These are phyloP conservation scores for Eidolon dupreanum DNA, from an alignment of 2,797 vertebrate genomes.

Conservation along the genomic window DNA sequence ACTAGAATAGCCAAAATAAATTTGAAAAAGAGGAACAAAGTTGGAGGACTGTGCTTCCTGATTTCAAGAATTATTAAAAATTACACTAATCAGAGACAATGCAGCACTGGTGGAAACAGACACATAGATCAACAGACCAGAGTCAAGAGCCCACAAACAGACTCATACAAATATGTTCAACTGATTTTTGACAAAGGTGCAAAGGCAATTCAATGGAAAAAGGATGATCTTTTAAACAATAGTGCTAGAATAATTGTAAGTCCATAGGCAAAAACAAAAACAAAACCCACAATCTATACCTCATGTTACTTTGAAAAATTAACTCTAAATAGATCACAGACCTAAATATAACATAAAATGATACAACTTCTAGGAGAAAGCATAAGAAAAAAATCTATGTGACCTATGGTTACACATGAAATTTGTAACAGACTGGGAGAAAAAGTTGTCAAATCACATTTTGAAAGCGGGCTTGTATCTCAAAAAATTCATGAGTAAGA, in stretches of 20 bases:
- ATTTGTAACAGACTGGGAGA: neutral
- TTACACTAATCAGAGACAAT: neutral
- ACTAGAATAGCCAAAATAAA: neutral
- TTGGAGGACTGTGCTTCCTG: neutral
- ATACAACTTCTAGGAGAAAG: neutral
- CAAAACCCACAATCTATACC: neutral
- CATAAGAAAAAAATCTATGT: neutral
- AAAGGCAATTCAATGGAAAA: neutral
- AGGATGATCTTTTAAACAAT: neutral
- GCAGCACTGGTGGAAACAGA: neutral
- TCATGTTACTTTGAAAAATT: neutral
- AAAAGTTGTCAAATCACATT: neutral
- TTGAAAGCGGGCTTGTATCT: neutral
- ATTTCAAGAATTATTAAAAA: neutral
- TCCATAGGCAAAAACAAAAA: neutral
- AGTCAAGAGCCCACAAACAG: neutral
- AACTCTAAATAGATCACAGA: neutral
- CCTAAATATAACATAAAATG: neutral
- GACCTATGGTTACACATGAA: neutral
- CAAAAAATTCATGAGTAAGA: neutral
- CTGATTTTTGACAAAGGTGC: too few species aligned
- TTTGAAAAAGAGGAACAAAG: neutral
- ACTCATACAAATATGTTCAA: neutral
- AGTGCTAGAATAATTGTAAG: neutral
- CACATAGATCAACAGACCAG: neutral